phyloP scores from a whole-genome alignment of 1,140 invertebrate species.

The Pogonomyrmex californicus region DNA sequence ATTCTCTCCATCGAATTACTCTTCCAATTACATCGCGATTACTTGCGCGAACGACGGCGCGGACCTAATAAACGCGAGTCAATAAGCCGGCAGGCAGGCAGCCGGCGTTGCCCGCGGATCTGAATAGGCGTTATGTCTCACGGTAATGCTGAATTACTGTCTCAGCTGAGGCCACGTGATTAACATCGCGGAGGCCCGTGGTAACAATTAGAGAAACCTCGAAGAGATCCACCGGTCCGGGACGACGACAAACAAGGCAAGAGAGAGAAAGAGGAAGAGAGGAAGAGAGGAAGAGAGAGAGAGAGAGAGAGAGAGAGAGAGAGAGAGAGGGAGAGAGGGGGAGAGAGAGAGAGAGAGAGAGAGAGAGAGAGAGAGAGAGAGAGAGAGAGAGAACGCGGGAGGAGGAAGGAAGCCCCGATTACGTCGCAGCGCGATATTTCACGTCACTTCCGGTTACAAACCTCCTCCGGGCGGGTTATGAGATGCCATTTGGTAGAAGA shows the following conservation, averaged over 20 bases:
- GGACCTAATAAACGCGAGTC: constrained; percentile 61
- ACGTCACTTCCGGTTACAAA: constrained; percentile 80
- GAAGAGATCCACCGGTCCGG: constrained; percentile 73
- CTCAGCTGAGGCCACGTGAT: constrained; percentile 67
- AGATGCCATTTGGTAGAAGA: constrained; percentile 71
- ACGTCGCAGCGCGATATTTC: constrained; percentile 77
- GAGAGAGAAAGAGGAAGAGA: neutral
- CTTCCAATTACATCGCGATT: constrained; percentile 51
- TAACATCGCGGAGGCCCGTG: constrained; percentile 68
- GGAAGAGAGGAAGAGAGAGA: constrained; percentile 17
- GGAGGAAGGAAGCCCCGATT: constrained; percentile 69
- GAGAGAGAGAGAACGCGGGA: neutral
- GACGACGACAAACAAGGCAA: constrained; percentile 20
- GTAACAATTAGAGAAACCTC: constrained; percentile 82
- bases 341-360: constrained; percentile 22
- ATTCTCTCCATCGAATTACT: constrained; percentile 27
- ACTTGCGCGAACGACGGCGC: constrained; percentile 3
- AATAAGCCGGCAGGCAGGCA: constrained; percentile 49
- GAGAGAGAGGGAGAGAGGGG: neutral
- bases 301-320: neutral
- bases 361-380: constrained; percentile 16
- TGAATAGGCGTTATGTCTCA: constrained; percentile 38
- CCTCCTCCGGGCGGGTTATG: constrained; percentile 76
- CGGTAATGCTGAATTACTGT: constrained; percentile 63
- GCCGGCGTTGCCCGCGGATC: constrained; percentile 45